A percentile compares a stretch with the other conserved stretches of the same genome.
These are phyloP conservation scores for Eurypyga helias DNA, from an alignment of 2,113 vertebrate species.

Conservation along the genomic window DNA sequence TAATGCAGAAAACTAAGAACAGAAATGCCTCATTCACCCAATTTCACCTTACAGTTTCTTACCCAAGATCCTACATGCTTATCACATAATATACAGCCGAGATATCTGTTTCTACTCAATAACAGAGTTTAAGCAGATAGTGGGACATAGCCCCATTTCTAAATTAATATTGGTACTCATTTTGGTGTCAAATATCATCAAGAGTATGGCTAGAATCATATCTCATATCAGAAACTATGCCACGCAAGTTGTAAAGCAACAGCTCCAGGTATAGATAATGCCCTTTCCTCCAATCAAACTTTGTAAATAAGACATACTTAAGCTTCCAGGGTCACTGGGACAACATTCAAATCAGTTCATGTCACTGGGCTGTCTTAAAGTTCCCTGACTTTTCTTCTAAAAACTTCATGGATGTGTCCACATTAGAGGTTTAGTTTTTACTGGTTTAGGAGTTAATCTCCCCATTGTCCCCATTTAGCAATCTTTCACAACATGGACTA, in stretches of 20 bases:
- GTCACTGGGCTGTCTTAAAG: neutral
- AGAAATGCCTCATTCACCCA: neutral
- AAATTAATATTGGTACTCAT: neutral
- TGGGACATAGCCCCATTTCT: neutral
- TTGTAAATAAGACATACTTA: neutral
- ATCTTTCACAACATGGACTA: neutral
- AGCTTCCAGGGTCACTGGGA: neutral
- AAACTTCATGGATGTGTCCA: neutral
- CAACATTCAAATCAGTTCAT: neutral
- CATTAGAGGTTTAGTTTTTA: neutral
- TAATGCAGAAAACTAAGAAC: neutral
- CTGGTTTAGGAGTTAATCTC: neutral
- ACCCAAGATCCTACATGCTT: neutral
- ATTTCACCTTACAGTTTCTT: neutral
- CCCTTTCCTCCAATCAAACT: neutral
- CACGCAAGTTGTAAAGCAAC: neutral
- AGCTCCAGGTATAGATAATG: neutral
- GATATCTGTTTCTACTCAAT: neutral
- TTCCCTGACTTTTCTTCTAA: neutral
- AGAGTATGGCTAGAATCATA: neutral
- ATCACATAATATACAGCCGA: neutral
- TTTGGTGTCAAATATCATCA: neutral
- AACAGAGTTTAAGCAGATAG: neutral
- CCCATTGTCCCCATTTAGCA: neutral
- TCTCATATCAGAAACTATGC: neutral